phyloP scores from a whole-genome alignment of 1,140 invertebrate genomes.

The Meloidogyne exigua region DNA sequence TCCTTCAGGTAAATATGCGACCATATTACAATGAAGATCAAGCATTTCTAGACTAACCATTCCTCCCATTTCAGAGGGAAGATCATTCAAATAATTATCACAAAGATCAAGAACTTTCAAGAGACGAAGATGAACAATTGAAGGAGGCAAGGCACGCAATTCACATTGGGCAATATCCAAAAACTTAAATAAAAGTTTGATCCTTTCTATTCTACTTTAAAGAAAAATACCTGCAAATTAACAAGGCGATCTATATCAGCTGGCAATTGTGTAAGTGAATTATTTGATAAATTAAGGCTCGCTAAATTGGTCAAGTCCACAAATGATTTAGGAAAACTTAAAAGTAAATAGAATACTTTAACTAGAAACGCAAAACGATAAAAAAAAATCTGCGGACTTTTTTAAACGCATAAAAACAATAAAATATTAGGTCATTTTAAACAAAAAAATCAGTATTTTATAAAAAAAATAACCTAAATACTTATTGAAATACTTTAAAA shows the following conservation, averaged over 20 bases:
- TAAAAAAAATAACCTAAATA: background rate
- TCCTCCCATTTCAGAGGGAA: constrained; percentile 88
- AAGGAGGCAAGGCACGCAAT: constrained; percentile 84
- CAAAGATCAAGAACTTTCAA: constrained; percentile 90
- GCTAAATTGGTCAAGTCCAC: constrained; percentile 87
- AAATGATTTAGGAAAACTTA: constrained; percentile 80
- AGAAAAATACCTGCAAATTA: constrained; percentile 71
- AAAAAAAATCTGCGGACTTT: background rate
- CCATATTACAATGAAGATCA: constrained; percentile 92
- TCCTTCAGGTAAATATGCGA: constrained; percentile 84
- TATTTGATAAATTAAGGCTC: constrained; percentile 90
- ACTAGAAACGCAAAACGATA: background rate
- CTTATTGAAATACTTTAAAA: background rate
- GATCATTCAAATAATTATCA: constrained; percentile 92
- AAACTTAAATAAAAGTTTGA: too few relatives aligned
- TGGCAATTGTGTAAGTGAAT: constrained; percentile 88
- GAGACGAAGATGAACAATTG: constrained; percentile 80
- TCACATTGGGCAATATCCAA: constrained; percentile 93
- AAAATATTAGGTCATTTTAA: too few relatives aligned
- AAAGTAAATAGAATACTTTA: background rate
- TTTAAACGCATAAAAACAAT: too few relatives aligned
- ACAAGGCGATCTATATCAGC: constrained; percentile 89
- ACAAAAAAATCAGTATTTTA: too few relatives aligned
- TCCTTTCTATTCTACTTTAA: background rate
- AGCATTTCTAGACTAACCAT: constrained; percentile 87